Base-by-base conservation (phyloP, 2,113 vertebrate species). In the Nycticorax nycticorax region DNA sequence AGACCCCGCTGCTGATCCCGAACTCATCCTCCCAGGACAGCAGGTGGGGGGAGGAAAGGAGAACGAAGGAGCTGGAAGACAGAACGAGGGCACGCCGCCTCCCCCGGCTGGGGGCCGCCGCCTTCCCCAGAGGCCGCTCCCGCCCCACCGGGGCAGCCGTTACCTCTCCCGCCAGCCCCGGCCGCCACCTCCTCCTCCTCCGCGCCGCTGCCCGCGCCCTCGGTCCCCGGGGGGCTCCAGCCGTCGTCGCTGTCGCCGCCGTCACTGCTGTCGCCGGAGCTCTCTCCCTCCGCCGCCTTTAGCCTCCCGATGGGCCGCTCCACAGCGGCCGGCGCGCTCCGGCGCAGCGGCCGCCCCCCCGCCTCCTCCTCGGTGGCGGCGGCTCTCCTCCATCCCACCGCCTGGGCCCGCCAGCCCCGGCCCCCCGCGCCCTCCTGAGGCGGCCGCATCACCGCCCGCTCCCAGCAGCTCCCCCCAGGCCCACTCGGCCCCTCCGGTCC, bases 1-100 rank as follows among this genome's bases (percentile, higher is more conserved):
- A 14, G 18, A 4, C 50, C 20, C 71, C 2, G 50, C 43, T 1
- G 20, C 0, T 1, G 12, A 55, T 5, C 17, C 47, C 4, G 19
- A 35, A 11, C 28, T 6, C 23, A 3, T 5, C 10, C 39, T 4
- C 48, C 3, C 41, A 4, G 71, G 32, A 0, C 26, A 26, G 47
- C 45, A 35, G 17, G 24, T 3, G 4, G 17, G 16, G 32, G 55
- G 6, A 8, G 39, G 35, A 13, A 33, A 32, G 45, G 6, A 22
- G 30, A 3, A 57, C 0, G 45, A 43, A 8, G 63, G 15, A 48
- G 21, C 13, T 7, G 21, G 27, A 14, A 19, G 3, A 30, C 11
- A 2, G 60, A 19, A 6, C 9, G 5, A 3, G 13, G 69, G 63
- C n/a, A 2, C 28, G 13, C 19, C 26, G 4, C 17, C 4, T 5